phyloP scores from a whole-genome alignment of 2,888 invertebrate species.

The Alloplasta piceator region DNA sequence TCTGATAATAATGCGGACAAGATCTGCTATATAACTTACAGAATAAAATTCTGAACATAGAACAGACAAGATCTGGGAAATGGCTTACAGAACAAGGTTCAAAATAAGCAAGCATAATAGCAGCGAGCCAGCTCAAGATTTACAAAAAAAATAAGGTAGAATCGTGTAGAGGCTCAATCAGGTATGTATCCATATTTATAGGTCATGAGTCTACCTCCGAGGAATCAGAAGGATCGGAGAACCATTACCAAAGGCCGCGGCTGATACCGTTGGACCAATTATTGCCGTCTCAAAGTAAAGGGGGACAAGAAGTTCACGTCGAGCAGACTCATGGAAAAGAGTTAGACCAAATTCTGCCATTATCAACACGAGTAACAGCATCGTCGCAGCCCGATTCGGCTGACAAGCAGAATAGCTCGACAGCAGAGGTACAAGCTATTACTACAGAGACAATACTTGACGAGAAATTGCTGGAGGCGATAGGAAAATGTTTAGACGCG shows the following conservation, averaged over 20 bases:
- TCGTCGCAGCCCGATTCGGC: neutral
- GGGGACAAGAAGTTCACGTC: neutral
- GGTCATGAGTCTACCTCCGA: neutral
- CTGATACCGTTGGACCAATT: conserved; percentile 10
- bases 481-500: conserved; percentile 42
- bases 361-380: neutral
- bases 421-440: conserved; percentile 19
- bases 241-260: neutral
- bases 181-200: neutral
- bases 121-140: no score
- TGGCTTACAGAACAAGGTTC: conserved; percentile 1
- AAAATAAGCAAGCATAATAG: conserved; percentile 3
- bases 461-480: conserved; percentile 42
- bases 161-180: neutral
- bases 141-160: no score
- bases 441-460: conserved; percentile 35
- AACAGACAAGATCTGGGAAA: neutral
- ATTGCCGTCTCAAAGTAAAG: neutral
- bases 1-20: conserved; percentile 6
- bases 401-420: no score
- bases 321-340: neutral
- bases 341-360: neutral
- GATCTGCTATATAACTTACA: neutral
- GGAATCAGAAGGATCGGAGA: conserved; percentile 11
- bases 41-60: neutral